These are phyloP conservation scores for Hemistola chrysoprasaria DNA, from an alignment of 2,888 invertebrate species.

Conservation along the genomic window DNA sequence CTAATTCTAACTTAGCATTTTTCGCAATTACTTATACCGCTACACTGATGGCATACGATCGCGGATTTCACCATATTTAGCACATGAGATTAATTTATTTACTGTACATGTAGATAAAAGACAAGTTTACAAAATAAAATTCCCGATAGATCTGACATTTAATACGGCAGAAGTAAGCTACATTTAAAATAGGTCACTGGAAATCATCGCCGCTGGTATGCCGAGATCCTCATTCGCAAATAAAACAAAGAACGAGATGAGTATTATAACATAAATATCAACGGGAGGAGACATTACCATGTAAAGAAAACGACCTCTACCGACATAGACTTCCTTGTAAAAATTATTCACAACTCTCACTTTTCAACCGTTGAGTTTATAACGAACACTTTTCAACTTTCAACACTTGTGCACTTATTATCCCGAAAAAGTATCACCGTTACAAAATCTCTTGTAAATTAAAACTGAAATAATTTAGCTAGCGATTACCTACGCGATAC, in stretches of 20 bases:
- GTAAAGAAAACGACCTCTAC: constrained; percentile 67
- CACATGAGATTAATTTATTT: not conserved
- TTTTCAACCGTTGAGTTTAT: constrained; percentile 27
- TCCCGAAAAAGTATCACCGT: constrained; percentile 58
- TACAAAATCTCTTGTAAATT: constrained; percentile 72
- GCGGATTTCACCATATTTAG: not conserved
- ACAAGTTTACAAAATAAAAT: constrained; percentile 1
- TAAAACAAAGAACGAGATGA: constrained; percentile 50
- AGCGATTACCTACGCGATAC: too few relatives aligned
- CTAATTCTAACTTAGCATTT: constrained; percentile 22
- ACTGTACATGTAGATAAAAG: constrained; percentile 3
- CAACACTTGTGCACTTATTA: constrained; percentile 47
- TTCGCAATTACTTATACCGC: not conserved
- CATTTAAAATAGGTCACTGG: constrained; percentile 20
- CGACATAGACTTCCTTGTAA: constrained; percentile 59
- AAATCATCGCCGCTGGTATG: constrained; percentile 12
- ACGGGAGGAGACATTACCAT: constrained; percentile 56
- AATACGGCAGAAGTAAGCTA: constrained; percentile 11
- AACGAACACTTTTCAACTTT: constrained; percentile 37
- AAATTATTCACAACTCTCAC: constrained; percentile 31
- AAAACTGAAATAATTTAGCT: too few relatives aligned
- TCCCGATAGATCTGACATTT: constrained; percentile 15
- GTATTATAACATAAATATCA: constrained; percentile 56
- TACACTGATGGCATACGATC: not conserved
- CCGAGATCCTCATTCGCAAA: constrained; percentile 16